These are phyloP conservation scores for Drosophila novamexicana DNA, from an alignment of 1,140 invertebrate species.

Conservation along the genomic window DNA sequence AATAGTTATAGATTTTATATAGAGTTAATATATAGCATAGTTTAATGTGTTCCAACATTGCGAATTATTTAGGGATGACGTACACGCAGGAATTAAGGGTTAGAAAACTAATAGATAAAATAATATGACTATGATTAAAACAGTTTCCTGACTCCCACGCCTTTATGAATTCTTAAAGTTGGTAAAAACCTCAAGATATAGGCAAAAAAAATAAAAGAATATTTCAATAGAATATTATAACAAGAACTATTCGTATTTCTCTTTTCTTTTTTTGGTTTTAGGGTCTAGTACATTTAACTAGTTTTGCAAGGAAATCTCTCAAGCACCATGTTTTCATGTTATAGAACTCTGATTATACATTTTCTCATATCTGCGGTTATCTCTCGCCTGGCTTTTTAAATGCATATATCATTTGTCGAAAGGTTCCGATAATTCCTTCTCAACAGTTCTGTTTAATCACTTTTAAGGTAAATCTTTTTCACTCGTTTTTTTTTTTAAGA, in stretches of 20 bases:
- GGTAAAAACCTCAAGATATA: background rate
- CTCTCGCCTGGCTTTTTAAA: constrained; percentile 19
- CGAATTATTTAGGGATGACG: constrained; percentile 23
- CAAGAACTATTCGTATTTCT: background rate
- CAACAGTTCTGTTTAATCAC: constrained; percentile 1
- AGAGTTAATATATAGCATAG: constrained; percentile 58
- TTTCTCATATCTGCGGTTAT: background rate
- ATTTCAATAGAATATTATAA: background rate
- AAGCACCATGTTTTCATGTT: constrained; percentile 66
- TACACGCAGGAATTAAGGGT: background rate
- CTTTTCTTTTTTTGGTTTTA: constrained; percentile 9
- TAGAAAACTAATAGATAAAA: constrained; percentile 6
- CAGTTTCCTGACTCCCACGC: background rate
- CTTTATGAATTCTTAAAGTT: background rate
- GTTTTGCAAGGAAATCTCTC: constrained; percentile 53
- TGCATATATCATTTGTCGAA: constrained; percentile 26
- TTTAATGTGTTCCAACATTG: constrained; percentile 59
- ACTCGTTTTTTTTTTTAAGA: constrained; percentile 22
- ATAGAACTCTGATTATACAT: constrained; percentile 22
- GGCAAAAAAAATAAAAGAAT: constrained; percentile 10
- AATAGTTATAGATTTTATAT: constrained; percentile 70
- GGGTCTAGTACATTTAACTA: constrained; percentile 28
- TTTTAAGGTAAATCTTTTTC: constrained; percentile 30
- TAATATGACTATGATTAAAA: constrained; percentile 9
- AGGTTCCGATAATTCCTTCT: constrained; percentile 16